A percentile compares a stretch with the other conserved stretches of the same genome.
These are phyloP conservation scores for Bettongia penicillata DNA, from an alignment of 2,113 vertebrate species.

Conservation along the genomic window DNA sequence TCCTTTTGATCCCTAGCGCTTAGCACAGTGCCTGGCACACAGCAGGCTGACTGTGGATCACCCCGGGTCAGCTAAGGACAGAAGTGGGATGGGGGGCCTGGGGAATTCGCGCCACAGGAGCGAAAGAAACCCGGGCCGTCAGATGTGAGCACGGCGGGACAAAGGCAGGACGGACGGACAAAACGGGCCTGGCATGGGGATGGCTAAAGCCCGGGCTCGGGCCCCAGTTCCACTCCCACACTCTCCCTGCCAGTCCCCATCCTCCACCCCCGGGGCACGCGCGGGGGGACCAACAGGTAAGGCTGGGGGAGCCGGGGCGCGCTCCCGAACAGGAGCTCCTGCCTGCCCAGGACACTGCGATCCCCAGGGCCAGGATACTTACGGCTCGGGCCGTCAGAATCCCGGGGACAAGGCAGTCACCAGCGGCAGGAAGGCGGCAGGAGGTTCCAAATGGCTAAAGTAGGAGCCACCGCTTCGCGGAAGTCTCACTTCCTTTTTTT, in stretches of 20 bases:
- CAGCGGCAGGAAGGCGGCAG: neutral
- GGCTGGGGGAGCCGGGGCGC: neutral
- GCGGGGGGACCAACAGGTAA: no score
- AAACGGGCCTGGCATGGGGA: no score
- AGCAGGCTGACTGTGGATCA: neutral
- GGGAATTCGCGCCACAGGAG: neutral
- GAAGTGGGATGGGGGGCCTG: neutral
- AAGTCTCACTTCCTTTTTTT: neutral
- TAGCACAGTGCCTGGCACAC: neutral
- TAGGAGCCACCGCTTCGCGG: neutral
- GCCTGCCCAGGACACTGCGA: neutral
- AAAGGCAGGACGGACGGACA: neutral
- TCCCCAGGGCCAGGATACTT: neutral
- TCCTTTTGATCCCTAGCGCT: neutral
- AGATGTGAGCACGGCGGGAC: rapidly evolving
- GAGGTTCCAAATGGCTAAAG: neutral
- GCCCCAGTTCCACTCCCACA: neutral
- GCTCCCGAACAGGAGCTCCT: no score
- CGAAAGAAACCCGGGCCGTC: neutral
- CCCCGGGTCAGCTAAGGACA: neutral
- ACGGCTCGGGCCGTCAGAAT: neutral
- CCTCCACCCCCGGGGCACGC: neutral
- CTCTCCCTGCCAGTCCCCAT: no score
- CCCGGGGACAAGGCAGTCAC: neutral
- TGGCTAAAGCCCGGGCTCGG: neutral